Evolutionary conservation across 2,888 invertebrate genomes (phyloP).

Genomic region (Philonicus albiceps): DNA sequence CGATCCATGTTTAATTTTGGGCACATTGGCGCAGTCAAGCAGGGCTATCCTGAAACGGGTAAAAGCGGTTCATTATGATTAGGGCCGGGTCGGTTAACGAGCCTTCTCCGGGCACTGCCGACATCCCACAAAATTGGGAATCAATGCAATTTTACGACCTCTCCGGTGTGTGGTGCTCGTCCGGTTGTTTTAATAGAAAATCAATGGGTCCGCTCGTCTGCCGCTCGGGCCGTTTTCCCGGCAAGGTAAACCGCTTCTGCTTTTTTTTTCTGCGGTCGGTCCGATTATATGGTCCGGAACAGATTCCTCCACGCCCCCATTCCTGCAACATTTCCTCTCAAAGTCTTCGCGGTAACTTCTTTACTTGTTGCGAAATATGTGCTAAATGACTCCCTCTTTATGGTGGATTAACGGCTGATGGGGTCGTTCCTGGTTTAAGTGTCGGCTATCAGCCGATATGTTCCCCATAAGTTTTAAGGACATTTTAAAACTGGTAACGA

Average conservation of each 20-base stretch:
- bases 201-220: neutral
- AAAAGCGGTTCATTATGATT: constrained; percentile 31
- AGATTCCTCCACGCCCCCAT: neutral
- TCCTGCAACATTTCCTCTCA: neutral
- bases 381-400: neutral
- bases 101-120: neutral
- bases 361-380: neutral
- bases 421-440: neutral
- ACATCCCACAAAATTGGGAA: neutral
- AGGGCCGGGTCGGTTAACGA: neutral
- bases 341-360: neutral
- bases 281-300: neutral
- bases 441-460: neutral
- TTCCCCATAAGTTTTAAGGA: neutral
- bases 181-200: neutral
- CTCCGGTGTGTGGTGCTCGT: neutral
- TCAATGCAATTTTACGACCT: neutral
- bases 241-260: neutral
- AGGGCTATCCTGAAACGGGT: neutral
- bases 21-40: neutral
- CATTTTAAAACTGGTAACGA: neutral
- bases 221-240: neutral
- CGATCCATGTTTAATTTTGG: constrained; percentile 29
- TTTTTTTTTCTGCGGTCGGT: neutral
- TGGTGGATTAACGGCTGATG: neutral